phyloP scores from a whole-genome alignment of 2,888 invertebrate genomes.

The Drosophila vallismaia region DNA sequence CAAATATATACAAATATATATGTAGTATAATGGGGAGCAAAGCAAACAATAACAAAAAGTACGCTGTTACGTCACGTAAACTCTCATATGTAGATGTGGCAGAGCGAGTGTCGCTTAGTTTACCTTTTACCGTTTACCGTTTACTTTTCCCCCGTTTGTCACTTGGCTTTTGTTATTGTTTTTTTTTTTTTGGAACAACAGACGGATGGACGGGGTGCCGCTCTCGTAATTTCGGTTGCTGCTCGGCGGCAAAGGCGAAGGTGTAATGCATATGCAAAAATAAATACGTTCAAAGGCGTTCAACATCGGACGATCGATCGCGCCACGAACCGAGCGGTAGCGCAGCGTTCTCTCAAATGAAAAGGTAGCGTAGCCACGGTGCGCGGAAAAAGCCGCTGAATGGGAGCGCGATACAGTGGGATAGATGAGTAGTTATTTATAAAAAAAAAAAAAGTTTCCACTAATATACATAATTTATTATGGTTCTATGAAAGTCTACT shows the following conservation, averaged over 20 bases:
- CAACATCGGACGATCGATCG: slow-evolving; percentile 45
- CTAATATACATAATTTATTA: too few relatives aligned
- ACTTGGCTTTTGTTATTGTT: slow-evolving; percentile 31
- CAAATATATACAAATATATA: slow-evolving; percentile 17
- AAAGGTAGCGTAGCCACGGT: slow-evolving; percentile 12
- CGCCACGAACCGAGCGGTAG: slow-evolving; percentile 58
- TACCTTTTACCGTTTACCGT: slow-evolving; percentile 50
- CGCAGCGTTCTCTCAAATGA: slow-evolving; percentile 69
- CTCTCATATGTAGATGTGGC: slow-evolving; percentile 53
- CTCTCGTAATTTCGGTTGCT: slow-evolving; percentile 14
- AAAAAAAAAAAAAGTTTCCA: too few relatives aligned
- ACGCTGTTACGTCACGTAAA: slow-evolving; percentile 72
- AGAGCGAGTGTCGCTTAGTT: slow-evolving; percentile 25
- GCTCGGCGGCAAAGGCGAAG: slow-evolving; percentile 8
- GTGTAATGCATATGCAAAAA: slow-evolving; percentile 39
- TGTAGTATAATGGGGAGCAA: slow-evolving; percentile 26
- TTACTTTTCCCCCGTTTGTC: slow-evolving; percentile 44
- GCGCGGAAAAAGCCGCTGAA: slow-evolving; percentile 6
- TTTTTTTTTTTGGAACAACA: neutral
- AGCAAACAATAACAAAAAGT: slow-evolving; percentile 66
- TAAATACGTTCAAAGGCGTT: neutral
- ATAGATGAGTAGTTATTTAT: neutral
- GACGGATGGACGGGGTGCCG: slow-evolving; percentile 10
- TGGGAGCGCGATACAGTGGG: slow-evolving; percentile 12
- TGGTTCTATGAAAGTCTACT: neutral